Percentiles rank a stretch among this genome's conserved stretches.
Evolutionary conservation across 2,797 vertebrate species (phyloP).

Genomic region (Lates japonicus): DNA sequence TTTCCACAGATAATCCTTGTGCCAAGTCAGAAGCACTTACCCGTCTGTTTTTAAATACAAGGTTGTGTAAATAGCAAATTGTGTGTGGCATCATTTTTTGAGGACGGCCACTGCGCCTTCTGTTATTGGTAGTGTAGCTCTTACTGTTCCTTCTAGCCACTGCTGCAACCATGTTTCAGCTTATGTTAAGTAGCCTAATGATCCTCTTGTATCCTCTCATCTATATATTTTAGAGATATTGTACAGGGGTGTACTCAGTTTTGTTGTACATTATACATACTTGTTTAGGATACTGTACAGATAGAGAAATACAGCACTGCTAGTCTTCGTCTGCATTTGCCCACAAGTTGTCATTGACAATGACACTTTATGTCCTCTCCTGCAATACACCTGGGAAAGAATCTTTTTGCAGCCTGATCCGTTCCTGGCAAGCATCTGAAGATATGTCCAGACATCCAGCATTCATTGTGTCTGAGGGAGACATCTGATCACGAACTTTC

Average conservation of each 20-base stretch:
- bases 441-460: background rate
- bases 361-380: background rate
- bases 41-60: background rate
- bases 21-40: background rate
- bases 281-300: background rate
- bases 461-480: background rate
- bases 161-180: background rate
- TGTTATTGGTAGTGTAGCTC: background rate
- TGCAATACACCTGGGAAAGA: background rate
- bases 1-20: no score
- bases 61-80: background rate
- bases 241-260: background rate
- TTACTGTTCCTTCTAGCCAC: background rate
- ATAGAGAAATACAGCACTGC: background rate
- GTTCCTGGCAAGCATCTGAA: background rate
- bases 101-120: background rate
- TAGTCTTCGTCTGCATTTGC: no score
- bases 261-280: background rate
- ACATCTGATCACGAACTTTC: slow-evolving; percentile 1
- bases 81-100: background rate
- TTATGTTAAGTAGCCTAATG: background rate
- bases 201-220: background rate
- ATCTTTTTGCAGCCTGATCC: background rate
- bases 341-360: background rate
- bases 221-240: background rate